Evolutionary conservation across 2,888 invertebrate species (phyloP).

Genomic region (Synanthedon myopaeformis): DNA sequence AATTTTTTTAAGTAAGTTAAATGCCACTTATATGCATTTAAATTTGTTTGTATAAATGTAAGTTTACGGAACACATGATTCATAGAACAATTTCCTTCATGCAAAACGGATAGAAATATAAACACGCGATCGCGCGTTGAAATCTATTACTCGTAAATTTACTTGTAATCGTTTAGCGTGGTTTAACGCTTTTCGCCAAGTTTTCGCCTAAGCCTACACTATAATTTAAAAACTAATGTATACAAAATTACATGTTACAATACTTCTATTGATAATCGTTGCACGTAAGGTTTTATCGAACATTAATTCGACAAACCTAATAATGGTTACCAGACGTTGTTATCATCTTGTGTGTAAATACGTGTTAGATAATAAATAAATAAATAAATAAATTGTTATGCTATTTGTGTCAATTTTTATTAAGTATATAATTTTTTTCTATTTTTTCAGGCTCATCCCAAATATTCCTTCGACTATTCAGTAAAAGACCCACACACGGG

Average conservation of each 20-base stretch:
- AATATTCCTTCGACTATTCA: slow-evolving; percentile 72
- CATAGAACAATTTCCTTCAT: too few species aligned
- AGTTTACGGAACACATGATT: not conserved
- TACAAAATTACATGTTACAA: not conserved
- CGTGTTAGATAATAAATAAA: too few species aligned
- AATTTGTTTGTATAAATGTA: not conserved
- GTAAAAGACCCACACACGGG: slow-evolving; percentile 74
- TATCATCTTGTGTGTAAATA: too few species aligned
- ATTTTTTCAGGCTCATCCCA: slow-evolving; percentile 64
- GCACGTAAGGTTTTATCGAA: too few species aligned
- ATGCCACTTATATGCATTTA: not conserved
- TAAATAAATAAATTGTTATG: too few species aligned
- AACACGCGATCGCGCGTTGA: not conserved
- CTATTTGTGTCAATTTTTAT: too few species aligned
- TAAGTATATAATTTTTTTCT: not conserved
- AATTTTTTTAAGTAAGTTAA: too few species aligned
- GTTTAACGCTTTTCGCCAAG: not conserved
- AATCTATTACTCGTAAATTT: not conserved
- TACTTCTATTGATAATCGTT: not conserved
- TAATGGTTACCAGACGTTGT: too few species aligned
- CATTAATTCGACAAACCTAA: too few species aligned
- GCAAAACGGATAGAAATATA: not conserved
- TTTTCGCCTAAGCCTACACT: not conserved
- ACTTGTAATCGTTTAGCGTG: not conserved
- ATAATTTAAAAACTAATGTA: not conserved